These are phyloP conservation scores for Temnopleurus reevesii DNA, from an alignment of 53 echinoderm and acorn worm species.

Conservation along the genomic window DNA sequence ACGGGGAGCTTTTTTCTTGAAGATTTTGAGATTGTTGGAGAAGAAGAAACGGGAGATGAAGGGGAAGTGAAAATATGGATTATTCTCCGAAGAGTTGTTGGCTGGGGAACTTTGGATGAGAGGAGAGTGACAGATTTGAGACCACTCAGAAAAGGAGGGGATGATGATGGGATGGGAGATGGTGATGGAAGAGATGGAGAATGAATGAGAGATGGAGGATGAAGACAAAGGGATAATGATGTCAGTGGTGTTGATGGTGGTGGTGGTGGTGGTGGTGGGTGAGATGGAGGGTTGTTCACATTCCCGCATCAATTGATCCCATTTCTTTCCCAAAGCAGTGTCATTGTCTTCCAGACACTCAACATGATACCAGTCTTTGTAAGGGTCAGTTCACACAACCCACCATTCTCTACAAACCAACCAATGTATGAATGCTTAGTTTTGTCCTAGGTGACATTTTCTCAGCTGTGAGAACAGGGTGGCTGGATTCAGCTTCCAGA, in stretches of 20 bases:
- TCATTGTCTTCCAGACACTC: not conserved
- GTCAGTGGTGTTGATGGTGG: slow-evolving; percentile 7
- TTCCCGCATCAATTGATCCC: not conserved
- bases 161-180: slow-evolving; percentile 5
- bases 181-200: slow-evolving; percentile 20
- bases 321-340: not conserved
- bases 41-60: not conserved
- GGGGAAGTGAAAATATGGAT: slow-evolving; percentile 27
- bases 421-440: too few relatives aligned
- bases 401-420: too few relatives aligned
- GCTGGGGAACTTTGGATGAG: not conserved
- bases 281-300: not conserved
- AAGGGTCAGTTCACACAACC: too few relatives aligned
- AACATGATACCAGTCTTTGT: not conserved
- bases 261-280: slow-evolving; percentile 17
- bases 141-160: not conserved
- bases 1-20: not conserved
- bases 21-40: not conserved
- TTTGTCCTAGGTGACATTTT: not conserved
- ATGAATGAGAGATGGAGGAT: not conserved
- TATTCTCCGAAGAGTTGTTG: slow-evolving; percentile 37
- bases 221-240: slow-evolving; percentile 26
- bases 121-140: slow-evolving; percentile 1
- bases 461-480: not conserved
- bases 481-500: slow-evolving; percentile 4